Base-by-base conservation (phyloP, 2,888 invertebrate genomes). In the Pachycephus smyrnensis region DNA sequence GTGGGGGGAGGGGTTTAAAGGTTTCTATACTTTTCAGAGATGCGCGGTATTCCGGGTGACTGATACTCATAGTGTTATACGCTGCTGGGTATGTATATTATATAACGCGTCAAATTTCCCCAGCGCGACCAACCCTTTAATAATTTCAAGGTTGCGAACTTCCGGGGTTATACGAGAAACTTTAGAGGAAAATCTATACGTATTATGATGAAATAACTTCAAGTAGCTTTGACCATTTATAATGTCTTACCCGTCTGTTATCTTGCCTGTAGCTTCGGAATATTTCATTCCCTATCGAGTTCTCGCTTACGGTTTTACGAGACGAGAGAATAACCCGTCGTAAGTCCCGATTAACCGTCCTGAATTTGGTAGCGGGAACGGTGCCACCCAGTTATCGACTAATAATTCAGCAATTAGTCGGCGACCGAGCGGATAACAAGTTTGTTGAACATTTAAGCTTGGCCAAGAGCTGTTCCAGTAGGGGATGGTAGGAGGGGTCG, bases 321-420 rank as follows among this genome's bases (percentile, higher is more conserved):
- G 55, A 23, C 55, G 23, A 9, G 55, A 55, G 55, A 55, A 55
- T 55, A 55, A 55, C 23, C 23, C 9, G 55, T 55, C 23, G 55
- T 9, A 55, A 55, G 55, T 55, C 9, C 55, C 55, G 55, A 55
- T 55, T 55, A 55, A 55, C 23, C 55, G 23, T 55, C 23, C 55
- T 15, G 23, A 55, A 55, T 55, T 55, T 55, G 23, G 23, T 55
- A 55, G 55, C 55, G 9, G 55, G 55, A 55, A 55, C 55, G 71
- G 32, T 23, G 71, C 32, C 71, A 80, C 80, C 80, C 78, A 81
- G 78, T 78, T 81, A 75, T 76, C 76, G 33, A 35, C 77, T 82
- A 83, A 86, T 84, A 84, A 86, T 84, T 85, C 79, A 81, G 81
- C 81, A 80, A 84, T 81, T 83, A 82, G 85, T 81, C 80, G 79